Percentiles rank a stretch among this genome's conserved stretches.
Conservation (phyloP, 1,140 invertebrate genomes). For the Camponotus floridanus region DNA sequence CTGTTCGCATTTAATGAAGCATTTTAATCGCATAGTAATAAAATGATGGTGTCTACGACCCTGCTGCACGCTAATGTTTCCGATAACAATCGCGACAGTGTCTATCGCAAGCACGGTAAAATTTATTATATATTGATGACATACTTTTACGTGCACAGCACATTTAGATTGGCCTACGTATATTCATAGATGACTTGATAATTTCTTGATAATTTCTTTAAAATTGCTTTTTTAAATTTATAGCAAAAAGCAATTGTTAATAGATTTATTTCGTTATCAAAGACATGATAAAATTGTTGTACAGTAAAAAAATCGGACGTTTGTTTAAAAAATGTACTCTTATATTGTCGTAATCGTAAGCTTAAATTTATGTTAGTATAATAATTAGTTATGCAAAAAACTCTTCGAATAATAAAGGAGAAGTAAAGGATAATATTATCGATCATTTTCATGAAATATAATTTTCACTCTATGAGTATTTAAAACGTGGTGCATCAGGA, state of each 20-base stretch:
- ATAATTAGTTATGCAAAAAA: neutral
- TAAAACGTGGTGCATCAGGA: slow-evolving; percentile 24
- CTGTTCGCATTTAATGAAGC: slow-evolving; percentile 1
- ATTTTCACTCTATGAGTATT: neutral
- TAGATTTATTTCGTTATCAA: neutral
- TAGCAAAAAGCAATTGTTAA: too few species aligned
- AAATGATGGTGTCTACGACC: slow-evolving; percentile 31
- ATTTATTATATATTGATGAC: neutral
- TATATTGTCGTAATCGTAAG: neutral
- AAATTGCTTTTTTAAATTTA: neutral
- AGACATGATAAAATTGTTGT: neutral
- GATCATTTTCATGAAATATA: neutral
- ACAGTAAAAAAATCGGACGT: neutral
- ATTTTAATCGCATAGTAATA: slow-evolving; percentile 24
- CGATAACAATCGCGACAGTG: slow-evolving; percentile 35
- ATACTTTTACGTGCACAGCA: neutral
- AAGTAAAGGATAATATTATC: slow-evolving; percentile 11
- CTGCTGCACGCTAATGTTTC: slow-evolving; percentile 31
- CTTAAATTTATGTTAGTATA: neutral
- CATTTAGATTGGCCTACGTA: too few species aligned
- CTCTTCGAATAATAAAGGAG: neutral
- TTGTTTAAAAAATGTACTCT: neutral
- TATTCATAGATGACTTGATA: neutral
- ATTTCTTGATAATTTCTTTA: neutral
- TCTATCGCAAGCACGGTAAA: slow-evolving; percentile 1